Evolutionary conservation across 2,888 invertebrate genomes (phyloP).

Genomic region (Nycteola revayana): DNA sequence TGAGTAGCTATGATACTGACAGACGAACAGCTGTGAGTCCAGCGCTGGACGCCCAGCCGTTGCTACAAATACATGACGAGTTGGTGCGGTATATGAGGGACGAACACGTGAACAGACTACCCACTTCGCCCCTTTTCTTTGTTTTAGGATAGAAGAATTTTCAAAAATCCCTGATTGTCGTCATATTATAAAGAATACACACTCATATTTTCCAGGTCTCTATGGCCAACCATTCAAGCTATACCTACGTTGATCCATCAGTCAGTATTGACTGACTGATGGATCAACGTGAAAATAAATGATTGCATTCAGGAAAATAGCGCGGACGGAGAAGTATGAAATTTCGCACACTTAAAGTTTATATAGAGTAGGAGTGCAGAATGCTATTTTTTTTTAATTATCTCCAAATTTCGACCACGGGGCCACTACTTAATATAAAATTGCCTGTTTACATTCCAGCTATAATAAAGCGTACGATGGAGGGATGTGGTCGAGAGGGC

Average conservation of each 20-base stretch:
- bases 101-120: constrained; percentile 27
- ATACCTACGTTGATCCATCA: too few species aligned
- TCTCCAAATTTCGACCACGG: neutral
- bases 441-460: constrained; percentile 33
- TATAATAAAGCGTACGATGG: constrained; percentile 57
- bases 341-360: too few species aligned
- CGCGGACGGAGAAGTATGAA: too few species aligned
- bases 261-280: too few species aligned
- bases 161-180: too few species aligned
- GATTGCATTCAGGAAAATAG: neutral
- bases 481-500: constrained; percentile 48
- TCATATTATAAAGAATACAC: too few species aligned
- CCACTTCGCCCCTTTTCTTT: too few species aligned
- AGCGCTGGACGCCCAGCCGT: constrained; percentile 39
- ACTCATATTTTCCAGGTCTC: too few species aligned
- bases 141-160: too few species aligned
- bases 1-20: constrained; percentile 63
- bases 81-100: constrained; percentile 70
- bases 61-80: constrained; percentile 79
- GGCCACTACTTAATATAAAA: neutral
- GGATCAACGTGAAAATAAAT: neutral
- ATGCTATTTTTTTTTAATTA: too few species aligned
- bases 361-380: too few species aligned
- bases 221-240: too few species aligned
- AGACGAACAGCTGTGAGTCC: constrained; percentile 34